Evolutionary conservation across 1,140 invertebrate species (phyloP).

Genomic region (Hyphantria cunea): DNA sequence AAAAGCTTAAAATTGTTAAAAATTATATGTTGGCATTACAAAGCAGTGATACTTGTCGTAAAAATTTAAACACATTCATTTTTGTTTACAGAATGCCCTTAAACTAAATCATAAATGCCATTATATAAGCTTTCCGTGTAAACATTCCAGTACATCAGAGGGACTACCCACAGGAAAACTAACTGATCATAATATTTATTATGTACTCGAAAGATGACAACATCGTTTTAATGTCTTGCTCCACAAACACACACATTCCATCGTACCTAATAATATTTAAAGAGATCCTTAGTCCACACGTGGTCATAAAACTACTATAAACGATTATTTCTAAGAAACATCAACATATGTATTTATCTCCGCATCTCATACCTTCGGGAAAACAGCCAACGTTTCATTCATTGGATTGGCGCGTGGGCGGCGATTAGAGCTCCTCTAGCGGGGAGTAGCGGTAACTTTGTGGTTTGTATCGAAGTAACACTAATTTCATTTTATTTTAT

Average conservation of each 20-base stretch:
- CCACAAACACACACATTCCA: slow-evolving; percentile 3
- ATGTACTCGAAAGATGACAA: slow-evolving; percentile 1
- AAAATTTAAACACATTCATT: too few relatives aligned
- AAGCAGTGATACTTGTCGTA: too few relatives aligned
- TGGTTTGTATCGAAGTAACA: background rate
- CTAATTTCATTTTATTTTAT: background rate
- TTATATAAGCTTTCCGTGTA: too few relatives aligned
- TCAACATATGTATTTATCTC: slow-evolving; percentile 13
- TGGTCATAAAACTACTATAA: slow-evolving; percentile 28
- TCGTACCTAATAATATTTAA: background rate
- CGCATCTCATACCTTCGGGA: slow-evolving; percentile 27
- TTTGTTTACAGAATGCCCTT: too few relatives aligned
- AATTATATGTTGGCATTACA: too few relatives aligned
- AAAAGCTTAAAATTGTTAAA: too few relatives aligned
- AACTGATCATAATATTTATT: background rate
- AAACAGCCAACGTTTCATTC: slow-evolving; percentile 42
- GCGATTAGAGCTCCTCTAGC: slow-evolving; percentile 46
- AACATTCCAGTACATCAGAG: background rate
- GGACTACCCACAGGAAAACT: background rate
- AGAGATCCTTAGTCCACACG: slow-evolving; percentile 17
- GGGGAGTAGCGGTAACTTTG: slow-evolving; percentile 59
- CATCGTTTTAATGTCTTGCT: slow-evolving; percentile 6
- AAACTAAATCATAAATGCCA: too few relatives aligned
- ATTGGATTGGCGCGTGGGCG: slow-evolving; percentile 34
- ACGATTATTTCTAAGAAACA: slow-evolving; percentile 31